Evolutionary conservation across 2,888 invertebrate species (phyloP).

Genomic region (Oxytorus armatus): DNA sequence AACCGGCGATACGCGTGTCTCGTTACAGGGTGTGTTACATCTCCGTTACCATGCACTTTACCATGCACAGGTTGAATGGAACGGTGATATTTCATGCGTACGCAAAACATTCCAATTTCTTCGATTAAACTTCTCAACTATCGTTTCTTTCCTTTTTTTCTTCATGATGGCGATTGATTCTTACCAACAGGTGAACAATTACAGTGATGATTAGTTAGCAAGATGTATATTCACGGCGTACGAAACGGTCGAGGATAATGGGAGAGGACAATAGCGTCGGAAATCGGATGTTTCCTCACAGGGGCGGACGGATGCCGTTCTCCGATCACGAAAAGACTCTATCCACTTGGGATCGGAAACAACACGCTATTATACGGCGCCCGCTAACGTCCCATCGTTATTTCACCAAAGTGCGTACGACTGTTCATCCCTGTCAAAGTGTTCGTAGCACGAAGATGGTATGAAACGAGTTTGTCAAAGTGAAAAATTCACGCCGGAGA

Average conservation of each 20-base stretch:
- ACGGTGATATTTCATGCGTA: neutral
- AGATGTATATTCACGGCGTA: neutral
- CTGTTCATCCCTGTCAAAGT: constrained; percentile 10
- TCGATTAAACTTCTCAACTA: no score
- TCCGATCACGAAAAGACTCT: constrained; percentile 52
- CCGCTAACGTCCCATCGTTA: constrained; percentile 32
- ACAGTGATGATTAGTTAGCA: neutral
- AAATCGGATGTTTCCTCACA: neutral
- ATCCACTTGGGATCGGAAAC: constrained; percentile 63
- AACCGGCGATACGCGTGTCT: neutral
- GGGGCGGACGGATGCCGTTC: constrained; percentile 42
- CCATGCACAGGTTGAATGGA: neutral
- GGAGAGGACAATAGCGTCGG: neutral
- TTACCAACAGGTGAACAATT: neutral
- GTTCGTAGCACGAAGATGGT: neutral
- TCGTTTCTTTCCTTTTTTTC: neutral
- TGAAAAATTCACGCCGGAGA: constrained; percentile 47
- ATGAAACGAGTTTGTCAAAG: constrained; percentile 14
- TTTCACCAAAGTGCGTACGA: constrained; percentile 23
- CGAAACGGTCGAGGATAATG: neutral
- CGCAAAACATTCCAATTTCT: neutral
- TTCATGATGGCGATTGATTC: neutral
- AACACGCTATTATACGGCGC: constrained; percentile 50
- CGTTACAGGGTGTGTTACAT: neutral
- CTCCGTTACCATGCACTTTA: no score